Base-by-base conservation (phyloP, 1,140 invertebrate genomes). In the Ptiloglossa arizonensis region DNA sequence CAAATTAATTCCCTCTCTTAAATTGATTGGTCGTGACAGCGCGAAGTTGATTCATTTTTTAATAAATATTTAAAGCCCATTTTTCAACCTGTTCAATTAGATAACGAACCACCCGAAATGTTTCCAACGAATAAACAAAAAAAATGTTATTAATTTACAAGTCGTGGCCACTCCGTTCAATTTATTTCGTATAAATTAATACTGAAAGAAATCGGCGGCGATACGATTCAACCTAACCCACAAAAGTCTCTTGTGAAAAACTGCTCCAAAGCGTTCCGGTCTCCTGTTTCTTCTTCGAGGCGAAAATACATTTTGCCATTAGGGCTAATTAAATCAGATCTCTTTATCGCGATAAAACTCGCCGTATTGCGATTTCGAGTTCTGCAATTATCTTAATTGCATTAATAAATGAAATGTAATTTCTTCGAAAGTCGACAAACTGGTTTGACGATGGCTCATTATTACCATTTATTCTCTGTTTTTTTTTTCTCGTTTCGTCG, bases 321-420 rank as follows among this genome's bases (percentile, higher is more conserved):
- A 38, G 29, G 17, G 32, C 22, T 62, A 72, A 72, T 72, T 63
- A 63, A 63, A 72, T 72, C 56, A 15, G 32, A 54, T 24, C 67
- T 24, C 11, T 4, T 2, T 68, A 68, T 54, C 41, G 38, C 4
- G 27, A 46, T 60, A 15, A 50, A n/a, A 11, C 1, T 41, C 11
- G 17, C 2, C 27, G 50, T n/a, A 52, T 52, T 52, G 3, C 57
- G 32, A 63, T 62, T 24, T 50, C 59, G 24, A 13, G 38, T 48
- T 27, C 17, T 9, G 22, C 59, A 63, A 72, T 72, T 63, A 72
- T 24, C 57, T 38, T 72, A 63, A 72, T 72, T 72, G 57, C 59
- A 11, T 41, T 41, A 41, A 41, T 41, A 41, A 11, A 41, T 6
- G 44, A 6, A n/a, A 38, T 9, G 3, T 27, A 32, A 35, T 48